A percentile compares a stretch with the other conserved stretches of the same genome.
phyloP scores from a whole-genome alignment of 1,140 invertebrate species.

The Belonocnema kinseyi region DNA sequence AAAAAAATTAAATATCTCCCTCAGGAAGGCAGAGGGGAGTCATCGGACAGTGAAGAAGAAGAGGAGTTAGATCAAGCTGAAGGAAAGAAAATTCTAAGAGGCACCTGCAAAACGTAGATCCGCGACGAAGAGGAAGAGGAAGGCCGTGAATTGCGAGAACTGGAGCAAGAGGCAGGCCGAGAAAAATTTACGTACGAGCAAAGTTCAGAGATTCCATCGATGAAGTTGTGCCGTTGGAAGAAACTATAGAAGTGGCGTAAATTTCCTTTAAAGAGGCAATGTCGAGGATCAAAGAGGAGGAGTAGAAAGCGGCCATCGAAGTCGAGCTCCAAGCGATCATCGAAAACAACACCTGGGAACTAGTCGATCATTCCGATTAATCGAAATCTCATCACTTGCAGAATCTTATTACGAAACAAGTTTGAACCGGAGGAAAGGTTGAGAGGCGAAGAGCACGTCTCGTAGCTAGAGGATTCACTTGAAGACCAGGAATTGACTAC shows the following conservation, averaged over 20 bases:
- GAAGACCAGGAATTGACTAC: slow-evolving; percentile 37
- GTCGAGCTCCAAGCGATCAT: too few species aligned
- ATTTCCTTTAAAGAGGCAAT: too few species aligned
- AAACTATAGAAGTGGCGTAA: neutral
- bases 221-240: neutral
- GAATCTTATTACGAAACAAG: slow-evolving; percentile 64
- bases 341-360: too few species aligned
- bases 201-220: neutral
- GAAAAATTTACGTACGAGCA: slow-evolving; percentile 32
- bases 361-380: neutral
- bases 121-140: slow-evolving; percentile 13
- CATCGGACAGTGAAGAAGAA: too few species aligned
- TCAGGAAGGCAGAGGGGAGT: too few species aligned
- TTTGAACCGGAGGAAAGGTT: slow-evolving; percentile 31
- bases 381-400: slow-evolving; percentile 32
- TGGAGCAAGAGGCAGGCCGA: slow-evolving; percentile 19
- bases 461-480: too few species aligned
- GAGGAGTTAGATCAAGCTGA: neutral
- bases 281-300: too few species aligned
- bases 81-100: neutral
- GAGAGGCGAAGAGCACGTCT: slow-evolving; percentile 46
- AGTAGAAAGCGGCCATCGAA: too few species aligned
- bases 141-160: slow-evolving; percentile 17
- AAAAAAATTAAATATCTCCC: too few species aligned
- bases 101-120: neutral